A percentile compares a stretch with the other conserved stretches of the same genome.
These are phyloP conservation scores for Sciurus carolinensis DNA, from an alignment of 2,797 vertebrate species.

Conservation along the genomic window DNA sequence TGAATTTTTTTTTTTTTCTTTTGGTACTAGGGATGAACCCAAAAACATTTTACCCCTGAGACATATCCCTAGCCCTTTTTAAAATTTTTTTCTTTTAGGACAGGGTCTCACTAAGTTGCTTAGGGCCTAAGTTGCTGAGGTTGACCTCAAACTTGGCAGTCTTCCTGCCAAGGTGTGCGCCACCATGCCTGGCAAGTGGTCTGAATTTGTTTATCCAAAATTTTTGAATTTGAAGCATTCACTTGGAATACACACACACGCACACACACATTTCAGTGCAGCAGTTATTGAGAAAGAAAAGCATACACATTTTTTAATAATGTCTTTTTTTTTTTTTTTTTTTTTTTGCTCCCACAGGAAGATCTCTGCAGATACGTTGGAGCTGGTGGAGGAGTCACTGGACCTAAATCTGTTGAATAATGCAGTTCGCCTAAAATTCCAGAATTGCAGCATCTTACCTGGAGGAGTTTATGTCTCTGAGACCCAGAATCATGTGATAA, in stretches of 20 bases:
- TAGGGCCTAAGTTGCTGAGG: too few relatives aligned
- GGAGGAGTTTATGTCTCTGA: constrained; percentile 94
- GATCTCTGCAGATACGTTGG: constrained; percentile 92
- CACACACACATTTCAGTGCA: not conserved
- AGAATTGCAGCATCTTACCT: constrained; percentile 92
- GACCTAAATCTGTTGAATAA: constrained; percentile 95
- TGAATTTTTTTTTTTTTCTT: not conserved
- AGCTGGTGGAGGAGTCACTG: constrained; percentile 95
- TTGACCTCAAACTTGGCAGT: too few relatives aligned
- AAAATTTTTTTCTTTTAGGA: too few relatives aligned
- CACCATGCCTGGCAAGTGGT: too few relatives aligned
- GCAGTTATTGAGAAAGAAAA: not conserved
- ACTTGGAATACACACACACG: not conserved
- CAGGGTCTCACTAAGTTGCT: too few relatives aligned
- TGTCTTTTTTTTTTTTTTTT: not conserved
- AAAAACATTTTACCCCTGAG: too few relatives aligned
- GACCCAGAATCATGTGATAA: constrained; percentile 92
- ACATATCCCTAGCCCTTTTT: too few relatives aligned
- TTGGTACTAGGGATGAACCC: too few relatives aligned
- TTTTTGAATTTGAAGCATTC: not conserved
- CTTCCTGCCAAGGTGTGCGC: too few relatives aligned
- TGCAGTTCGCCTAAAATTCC: constrained; percentile 91
- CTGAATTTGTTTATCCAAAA: not conserved
- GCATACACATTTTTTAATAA: constrained; percentile 15
- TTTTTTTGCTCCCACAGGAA: constrained; percentile 89